Base-by-base conservation (phyloP, 2,888 invertebrate species). In the Agrochola macilenta region DNA sequence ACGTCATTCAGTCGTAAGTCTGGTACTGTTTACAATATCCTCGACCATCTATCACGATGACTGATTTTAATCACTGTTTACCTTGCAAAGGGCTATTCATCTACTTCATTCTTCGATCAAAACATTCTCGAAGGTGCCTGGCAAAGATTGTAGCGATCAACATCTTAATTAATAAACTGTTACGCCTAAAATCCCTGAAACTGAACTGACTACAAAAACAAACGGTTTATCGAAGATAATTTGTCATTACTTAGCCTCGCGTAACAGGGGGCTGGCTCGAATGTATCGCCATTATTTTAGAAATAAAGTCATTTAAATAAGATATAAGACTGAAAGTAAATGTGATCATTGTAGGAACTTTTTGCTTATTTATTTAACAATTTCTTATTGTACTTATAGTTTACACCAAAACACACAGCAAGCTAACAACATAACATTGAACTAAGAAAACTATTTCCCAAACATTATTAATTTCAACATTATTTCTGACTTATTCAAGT, bases 91-190 rank as follows among this genome's bases (percentile, higher is more conserved):
- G 58, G 75, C 71, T 63, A 83, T 80, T 71, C 49, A 77, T 83
- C 78, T 85, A 79, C 46, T 35, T 81, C 84, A 78, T 72, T 81
- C 78, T 66, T 68, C 12, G 35, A 70, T 70, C 70, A 74, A 65
- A 81, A 72, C 63, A 49, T 60, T 71, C 71, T 35, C 23, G 74
- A 64, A 83, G 79, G 69, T 74, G 12, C 35, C 77, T 81, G 85
- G 79, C 80, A 74, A 60, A 75, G 87, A 79, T 79, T 71, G 78
- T 85, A 82, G 83, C 74, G 20, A 84, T 83, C 73, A 76, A 64
- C 79, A 71, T 83, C 78, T 71, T 57, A 68, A 81, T 82, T 74
- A 70, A 81, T 81, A 58, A 58, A 76, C 35, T 52, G 70, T 68
- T 9, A 61, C 43, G 57, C 43, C 35, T 70, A 12, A 26, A 46